Evolutionary conservation across 1,140 invertebrate genomes (phyloP), one percentile per base, ranked within the genome.

Genomic region (Bombus sibiricus): DNA sequence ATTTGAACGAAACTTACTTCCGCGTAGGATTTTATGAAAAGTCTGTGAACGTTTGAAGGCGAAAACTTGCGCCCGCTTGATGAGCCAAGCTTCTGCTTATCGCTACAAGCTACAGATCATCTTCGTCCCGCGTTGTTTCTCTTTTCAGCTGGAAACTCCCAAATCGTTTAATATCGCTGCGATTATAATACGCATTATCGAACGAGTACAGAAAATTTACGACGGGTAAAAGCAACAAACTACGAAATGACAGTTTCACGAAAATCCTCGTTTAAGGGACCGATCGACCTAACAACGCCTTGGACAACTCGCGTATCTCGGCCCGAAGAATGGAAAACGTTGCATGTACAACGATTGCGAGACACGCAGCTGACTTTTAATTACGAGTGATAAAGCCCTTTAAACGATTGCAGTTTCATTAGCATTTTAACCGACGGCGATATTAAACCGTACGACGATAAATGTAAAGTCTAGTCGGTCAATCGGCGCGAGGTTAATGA

Each of bases 1-100:
- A 89, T 89, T 89, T 89, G 79, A 89, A 89, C 87, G 88, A 83
- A 86, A 86, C 87, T 80, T 79, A 39, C 57, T 43, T 53, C 18
- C 53, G 22, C 32, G 47, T 66, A 76, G 68, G 39, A 83, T 71
- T 69, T 82, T 71, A 76, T 53, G 71, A 74, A 69, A 68, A 86
- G 64, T 75, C 62, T 25, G 62, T 10, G 47, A 82, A 62, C 62
- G 32, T 83, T 86, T 59, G 39, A 76, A 76, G 34, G 3, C 41
- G 62, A 18, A 47, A 85, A 72, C 32, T 73, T 72, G 13, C 8
- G 37, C 22, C 3, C 5, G n/a, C 34, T 53, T 77, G 62, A 83
- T 77, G 73, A 77, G 43, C 6, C 53, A 8, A 43, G 34, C 43
- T 8, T 25, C n/a, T 1, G 41, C 47, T 78, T 68, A 69, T 69